Percentiles rank a stretch among this genome's conserved stretches.
phyloP scores from a whole-genome alignment of 2,888 invertebrate genomes.

The Lasioglossum villosulum region DNA sequence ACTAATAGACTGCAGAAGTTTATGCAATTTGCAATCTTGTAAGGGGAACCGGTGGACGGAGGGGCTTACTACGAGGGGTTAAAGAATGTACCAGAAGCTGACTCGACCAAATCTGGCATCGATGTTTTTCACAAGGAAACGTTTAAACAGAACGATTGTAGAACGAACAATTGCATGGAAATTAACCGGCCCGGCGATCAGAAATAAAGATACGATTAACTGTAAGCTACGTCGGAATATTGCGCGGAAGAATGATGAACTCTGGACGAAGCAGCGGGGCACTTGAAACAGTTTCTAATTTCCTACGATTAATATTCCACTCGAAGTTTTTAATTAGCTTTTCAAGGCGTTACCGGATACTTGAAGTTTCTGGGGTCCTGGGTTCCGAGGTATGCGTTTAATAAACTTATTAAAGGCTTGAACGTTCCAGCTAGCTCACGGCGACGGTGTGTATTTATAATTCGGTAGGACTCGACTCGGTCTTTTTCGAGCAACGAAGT shows the following conservation, averaged over 20 bases:
- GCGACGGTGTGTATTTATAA: background rate
- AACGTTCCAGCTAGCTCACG: background rate
- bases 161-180: background rate
- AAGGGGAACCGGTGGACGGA: too few relatives aligned
- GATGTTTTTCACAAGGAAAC: too few relatives aligned
- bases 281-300: background rate
- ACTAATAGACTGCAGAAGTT: too few relatives aligned
- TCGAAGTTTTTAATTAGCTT: constrained; percentile 15
- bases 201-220: background rate
- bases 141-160: too few relatives aligned
- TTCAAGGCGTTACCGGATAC: background rate
- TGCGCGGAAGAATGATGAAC: background rate
- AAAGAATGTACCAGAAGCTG: too few relatives aligned
- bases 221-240: background rate
- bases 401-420: background rate
- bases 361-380: background rate
- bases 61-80: too few relatives aligned
- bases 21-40: too few relatives aligned
- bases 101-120: too few relatives aligned
- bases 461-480: background rate
- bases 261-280: background rate
- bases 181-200: background rate
- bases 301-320: constrained; percentile 9
- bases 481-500: background rate
- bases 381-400: background rate